phyloP scores from a whole-genome alignment of 1,140 invertebrate genomes.

The Bombus waltoni region DNA sequence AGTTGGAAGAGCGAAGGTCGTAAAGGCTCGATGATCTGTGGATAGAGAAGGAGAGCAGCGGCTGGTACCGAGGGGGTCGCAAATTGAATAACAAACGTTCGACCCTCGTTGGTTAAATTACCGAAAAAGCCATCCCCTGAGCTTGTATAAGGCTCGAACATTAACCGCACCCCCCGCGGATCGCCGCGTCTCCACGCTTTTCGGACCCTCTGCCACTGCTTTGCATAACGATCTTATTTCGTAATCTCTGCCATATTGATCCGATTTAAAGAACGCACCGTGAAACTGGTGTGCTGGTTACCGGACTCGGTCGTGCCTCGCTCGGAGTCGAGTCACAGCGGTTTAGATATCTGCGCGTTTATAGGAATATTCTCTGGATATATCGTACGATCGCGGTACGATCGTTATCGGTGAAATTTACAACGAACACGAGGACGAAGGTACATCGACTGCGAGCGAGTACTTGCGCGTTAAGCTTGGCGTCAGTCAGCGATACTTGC shows the following conservation, averaged over 20 bases:
- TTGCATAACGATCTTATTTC: conserved; percentile 82
- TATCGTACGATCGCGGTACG: no score
- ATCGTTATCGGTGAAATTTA: no score
- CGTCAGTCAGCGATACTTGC: no score
- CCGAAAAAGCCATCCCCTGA: conserved; percentile 75
- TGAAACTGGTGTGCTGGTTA: background rate
- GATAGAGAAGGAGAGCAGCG: conserved; percentile 58
- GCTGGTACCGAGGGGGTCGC: conserved; percentile 70
- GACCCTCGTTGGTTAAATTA: conserved; percentile 78
- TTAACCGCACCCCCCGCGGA: conserved; percentile 77
- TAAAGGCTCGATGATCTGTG: conserved; percentile 66
- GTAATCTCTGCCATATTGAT: conserved; percentile 81
- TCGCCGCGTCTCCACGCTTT: conserved; percentile 52
- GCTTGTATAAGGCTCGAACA: conserved; percentile 70
- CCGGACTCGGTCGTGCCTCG: background rate
- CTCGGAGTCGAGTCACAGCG: no score
- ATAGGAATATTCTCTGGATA: no score
- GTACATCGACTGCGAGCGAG: no score
- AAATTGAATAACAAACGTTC: conserved; percentile 82
- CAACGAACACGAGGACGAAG: no score
- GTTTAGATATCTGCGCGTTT: no score
- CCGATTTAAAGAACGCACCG: conserved; percentile 66
- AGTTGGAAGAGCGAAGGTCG: conserved; percentile 47
- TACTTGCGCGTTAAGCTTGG: no score
- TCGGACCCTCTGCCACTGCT: conserved; percentile 63